phyloP scores from a whole-genome alignment of 2,797 vertebrate species.

The Hyperoplus immaculatus region DNA sequence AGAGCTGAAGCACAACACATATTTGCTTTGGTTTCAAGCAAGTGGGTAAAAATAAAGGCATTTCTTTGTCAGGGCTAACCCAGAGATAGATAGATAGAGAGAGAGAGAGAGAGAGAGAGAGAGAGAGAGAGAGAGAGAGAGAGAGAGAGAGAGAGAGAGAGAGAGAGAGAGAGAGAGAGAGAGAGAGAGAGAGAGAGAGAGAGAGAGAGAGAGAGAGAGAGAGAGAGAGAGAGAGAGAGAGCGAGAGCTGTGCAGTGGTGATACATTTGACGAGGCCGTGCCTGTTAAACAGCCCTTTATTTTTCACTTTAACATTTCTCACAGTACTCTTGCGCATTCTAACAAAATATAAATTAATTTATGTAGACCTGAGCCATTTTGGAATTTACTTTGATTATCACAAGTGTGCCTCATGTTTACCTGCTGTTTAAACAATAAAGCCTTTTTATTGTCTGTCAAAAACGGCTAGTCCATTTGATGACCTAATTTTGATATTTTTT shows the following conservation, averaged over 20 bases:
- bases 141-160: no score
- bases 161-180: no score
- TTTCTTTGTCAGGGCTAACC: background rate
- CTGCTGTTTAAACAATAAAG: slow-evolving; percentile 34
- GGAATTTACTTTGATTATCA: slow-evolving; percentile 2
- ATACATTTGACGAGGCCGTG: slow-evolving; percentile 10
- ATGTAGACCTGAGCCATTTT: slow-evolving; percentile 14
- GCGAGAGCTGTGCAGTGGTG: slow-evolving; percentile 6
- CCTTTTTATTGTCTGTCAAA: slow-evolving; percentile 44
- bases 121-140: no score
- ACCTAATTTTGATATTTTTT: slow-evolving; percentile 60
- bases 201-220: no score
- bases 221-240: no score
- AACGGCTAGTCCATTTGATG: slow-evolving; percentile 59
- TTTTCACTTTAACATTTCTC: background rate
- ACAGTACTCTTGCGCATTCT: background rate
- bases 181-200: no score
- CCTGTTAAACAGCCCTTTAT: background rate
- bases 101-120: no score
- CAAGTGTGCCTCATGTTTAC: background rate
- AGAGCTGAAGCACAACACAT: slow-evolving; percentile 38
- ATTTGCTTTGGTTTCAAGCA: slow-evolving; percentile 46
- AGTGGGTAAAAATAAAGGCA: slow-evolving; percentile 9
- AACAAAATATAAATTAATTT: background rate
- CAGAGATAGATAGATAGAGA: background rate